Percentiles rank a stretch among this genome's conserved stretches.
These are phyloP conservation scores for Heliothis peltigera DNA, from an alignment of 2,888 invertebrate species.

Conservation along the genomic window DNA sequence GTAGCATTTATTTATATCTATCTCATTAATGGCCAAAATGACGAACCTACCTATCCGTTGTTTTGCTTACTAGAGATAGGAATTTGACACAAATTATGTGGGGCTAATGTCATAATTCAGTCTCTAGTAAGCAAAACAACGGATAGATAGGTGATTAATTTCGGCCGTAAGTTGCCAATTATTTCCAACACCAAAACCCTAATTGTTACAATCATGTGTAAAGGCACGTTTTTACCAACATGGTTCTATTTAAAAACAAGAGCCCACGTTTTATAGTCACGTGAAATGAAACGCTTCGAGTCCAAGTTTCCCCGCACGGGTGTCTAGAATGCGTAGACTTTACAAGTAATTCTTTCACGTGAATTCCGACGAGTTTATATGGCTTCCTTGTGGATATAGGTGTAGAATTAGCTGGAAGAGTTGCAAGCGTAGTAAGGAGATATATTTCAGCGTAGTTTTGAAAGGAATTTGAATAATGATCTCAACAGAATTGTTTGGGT, in stretches of 20 bases:
- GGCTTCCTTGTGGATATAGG: slow-evolving; percentile 43
- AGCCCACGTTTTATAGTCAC: slow-evolving; percentile 46
- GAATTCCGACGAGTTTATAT: slow-evolving; percentile 19
- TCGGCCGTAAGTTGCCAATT: no score
- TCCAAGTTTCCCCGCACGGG: slow-evolving; percentile 43
- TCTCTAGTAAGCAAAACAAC: no score
- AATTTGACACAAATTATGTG: no score
- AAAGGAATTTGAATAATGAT: background rate
- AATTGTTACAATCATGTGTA: slow-evolving; percentile 9
- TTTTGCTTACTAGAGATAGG: no score
- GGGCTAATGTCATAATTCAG: no score
- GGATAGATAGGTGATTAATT: no score
- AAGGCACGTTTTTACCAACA: slow-evolving; percentile 36
- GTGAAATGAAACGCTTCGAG: slow-evolving; percentile 47
- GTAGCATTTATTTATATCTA: no score
- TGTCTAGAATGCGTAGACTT: slow-evolving; percentile 16
- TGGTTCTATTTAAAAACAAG: slow-evolving; percentile 26
- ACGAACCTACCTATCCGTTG: no score
- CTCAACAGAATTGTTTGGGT: no score
- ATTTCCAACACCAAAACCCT: background rate
- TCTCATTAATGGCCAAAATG: no score
- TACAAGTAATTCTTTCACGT: slow-evolving; percentile 38
- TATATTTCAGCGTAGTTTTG: background rate
- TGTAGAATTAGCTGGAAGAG: slow-evolving; percentile 21
- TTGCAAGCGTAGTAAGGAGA: slow-evolving; percentile 1